These are phyloP conservation scores for Pseudochirops corinnae DNA, from an alignment of 2,797 vertebrate species.

Conservation along the genomic window DNA sequence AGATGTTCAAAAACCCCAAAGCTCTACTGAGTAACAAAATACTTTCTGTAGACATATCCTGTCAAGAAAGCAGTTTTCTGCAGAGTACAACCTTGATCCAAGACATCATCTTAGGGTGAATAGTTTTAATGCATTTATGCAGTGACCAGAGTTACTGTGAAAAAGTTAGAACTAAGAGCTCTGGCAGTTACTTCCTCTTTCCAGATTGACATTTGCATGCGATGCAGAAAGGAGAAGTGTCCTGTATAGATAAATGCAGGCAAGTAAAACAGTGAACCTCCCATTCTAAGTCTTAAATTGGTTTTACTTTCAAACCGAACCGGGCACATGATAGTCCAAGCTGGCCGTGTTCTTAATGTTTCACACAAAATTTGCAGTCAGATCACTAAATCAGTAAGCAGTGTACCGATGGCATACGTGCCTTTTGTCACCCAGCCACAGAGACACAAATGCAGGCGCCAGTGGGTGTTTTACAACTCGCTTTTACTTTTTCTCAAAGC, in stretches of 20 bases:
- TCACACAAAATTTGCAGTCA: constrained; percentile 17
- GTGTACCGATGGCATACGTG: not conserved
- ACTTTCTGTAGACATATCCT: constrained; percentile 22
- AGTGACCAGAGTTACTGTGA: constrained; percentile 29
- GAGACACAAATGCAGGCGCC: constrained; percentile 65
- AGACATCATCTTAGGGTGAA: constrained; percentile 27
- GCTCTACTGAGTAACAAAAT: constrained; percentile 44
- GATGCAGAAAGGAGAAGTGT: constrained; percentile 75
- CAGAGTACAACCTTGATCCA: constrained; percentile 25
- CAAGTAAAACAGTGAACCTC: not conserved
- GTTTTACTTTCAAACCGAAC: constrained; percentile 62
- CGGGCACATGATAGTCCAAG: constrained; percentile 31
- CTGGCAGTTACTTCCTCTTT: constrained; percentile 70
- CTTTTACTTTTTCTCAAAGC: constrained; percentile 70
- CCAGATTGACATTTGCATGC: constrained; percentile 68
- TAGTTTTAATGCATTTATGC: constrained; percentile 37
- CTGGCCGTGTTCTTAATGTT: constrained; percentile 20
- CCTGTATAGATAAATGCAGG: constrained; percentile 47
- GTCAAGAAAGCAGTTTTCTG: constrained; percentile 43
- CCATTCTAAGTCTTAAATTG: constrained; percentile 69
- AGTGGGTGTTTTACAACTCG: constrained; percentile 62
- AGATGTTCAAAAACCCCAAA: constrained; percentile 49
- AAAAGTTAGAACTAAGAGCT: constrained; percentile 57
- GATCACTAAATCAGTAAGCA: not conserved
- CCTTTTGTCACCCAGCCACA: not conserved